A percentile compares a stretch with the other conserved stretches of the same genome.
Evolutionary conservation across 2,888 invertebrate species (phyloP).

Genomic region (Gymnoscelis rufifasciata): DNA sequence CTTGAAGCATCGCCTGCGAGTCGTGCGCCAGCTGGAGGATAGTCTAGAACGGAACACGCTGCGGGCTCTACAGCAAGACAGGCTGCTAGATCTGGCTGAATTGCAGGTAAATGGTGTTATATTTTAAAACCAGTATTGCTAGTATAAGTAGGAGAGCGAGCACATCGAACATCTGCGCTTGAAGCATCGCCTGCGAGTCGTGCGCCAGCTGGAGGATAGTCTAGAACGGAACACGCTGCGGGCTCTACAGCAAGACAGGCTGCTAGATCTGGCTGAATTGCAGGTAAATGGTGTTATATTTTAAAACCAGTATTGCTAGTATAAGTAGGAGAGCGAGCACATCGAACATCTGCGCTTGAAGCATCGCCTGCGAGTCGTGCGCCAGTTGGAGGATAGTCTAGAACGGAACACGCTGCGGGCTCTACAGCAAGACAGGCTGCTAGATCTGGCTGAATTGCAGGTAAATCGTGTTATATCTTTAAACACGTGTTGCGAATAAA

Average conservation of each 20-base stretch:
- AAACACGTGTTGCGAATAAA: no score
- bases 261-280: slow-evolving; percentile 82
- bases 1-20: slow-evolving; percentile 92
- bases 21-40: slow-evolving; percentile 95
- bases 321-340: no score
- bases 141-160: no score
- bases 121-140: no score
- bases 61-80: slow-evolving; percentile 88
- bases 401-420: slow-evolving; percentile 94
- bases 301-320: no score
- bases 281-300: no score
- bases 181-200: slow-evolving; percentile 94
- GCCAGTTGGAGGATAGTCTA: slow-evolving; percentile 93
- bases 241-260: slow-evolving; percentile 85
- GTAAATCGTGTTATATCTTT: no score
- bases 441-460: slow-evolving; percentile 82
- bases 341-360: slow-evolving; percentile 95
- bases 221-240: slow-evolving; percentile 93
- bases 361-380: slow-evolving; percentile 94
- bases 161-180: slow-evolving; percentile 93
- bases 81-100: slow-evolving; percentile 82
- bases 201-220: slow-evolving; percentile 94
- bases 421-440: slow-evolving; percentile 84
- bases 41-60: slow-evolving; percentile 92
- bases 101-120: slow-evolving; percentile 81